phyloP scores from a whole-genome alignment of 2,113 vertebrate species.

The Microcebus ravelobensis region DNA sequence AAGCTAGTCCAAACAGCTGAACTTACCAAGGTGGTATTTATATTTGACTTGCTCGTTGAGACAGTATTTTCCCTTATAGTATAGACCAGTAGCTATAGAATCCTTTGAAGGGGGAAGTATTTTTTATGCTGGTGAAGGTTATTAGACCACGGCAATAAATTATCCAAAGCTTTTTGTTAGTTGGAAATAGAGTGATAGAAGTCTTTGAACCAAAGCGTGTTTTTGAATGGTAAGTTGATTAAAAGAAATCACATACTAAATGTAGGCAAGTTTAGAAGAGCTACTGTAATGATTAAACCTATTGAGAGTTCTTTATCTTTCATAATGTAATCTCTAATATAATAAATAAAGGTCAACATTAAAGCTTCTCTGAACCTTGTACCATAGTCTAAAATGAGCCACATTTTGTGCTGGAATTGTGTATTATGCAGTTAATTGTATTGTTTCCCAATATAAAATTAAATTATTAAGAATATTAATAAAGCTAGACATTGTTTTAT shows the following conservation, averaged over 20 bases:
- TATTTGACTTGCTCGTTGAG: neutral
- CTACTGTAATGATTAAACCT: neutral
- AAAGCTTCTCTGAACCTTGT: neutral
- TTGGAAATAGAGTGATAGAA: constrained; percentile 25
- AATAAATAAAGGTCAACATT: neutral
- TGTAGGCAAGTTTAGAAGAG: constrained; percentile 35
- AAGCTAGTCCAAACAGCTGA: constrained; percentile 95
- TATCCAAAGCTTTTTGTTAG: constrained; percentile 9
- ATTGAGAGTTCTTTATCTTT: neutral
- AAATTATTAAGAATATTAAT: constrained; percentile 21
- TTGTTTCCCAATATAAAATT: constrained; percentile 34
- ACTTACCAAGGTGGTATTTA: constrained; percentile 92
- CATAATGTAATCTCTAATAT: neutral
- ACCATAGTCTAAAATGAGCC: neutral
- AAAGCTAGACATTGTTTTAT: neutral
- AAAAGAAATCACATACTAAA: constrained; percentile 43
- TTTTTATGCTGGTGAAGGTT: neutral
- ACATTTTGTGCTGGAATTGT: neutral
- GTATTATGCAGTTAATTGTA: neutral
- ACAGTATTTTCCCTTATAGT: neutral
- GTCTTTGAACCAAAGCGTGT: neutral
- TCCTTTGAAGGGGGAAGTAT: neutral
- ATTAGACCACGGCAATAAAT: neutral
- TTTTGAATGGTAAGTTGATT: constrained; percentile 15
- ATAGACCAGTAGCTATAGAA: neutral